Conservation (phyloP, 2,888 invertebrate species). For the Cheilosia vernalis region DNA sequence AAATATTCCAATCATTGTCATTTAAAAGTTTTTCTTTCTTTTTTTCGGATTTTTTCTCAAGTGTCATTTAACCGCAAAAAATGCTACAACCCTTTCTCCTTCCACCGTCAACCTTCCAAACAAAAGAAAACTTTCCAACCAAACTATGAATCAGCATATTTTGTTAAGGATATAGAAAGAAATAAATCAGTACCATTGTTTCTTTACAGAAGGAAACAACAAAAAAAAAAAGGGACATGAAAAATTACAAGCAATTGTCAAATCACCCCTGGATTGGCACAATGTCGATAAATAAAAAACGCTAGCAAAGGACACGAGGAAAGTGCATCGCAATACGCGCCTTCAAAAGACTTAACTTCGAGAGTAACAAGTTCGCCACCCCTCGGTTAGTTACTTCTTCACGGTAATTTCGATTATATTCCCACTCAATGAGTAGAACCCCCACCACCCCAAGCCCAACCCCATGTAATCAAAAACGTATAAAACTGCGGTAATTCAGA, state of each 20-base stretch:
- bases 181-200: slow-evolving; percentile 24
- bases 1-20: too few relatives aligned
- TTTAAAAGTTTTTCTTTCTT: too few relatives aligned
- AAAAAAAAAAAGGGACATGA: slow-evolving; percentile 3
- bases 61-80: too few relatives aligned
- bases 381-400: slow-evolving; percentile 81
- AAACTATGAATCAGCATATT: slow-evolving; percentile 59
- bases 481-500: slow-evolving; percentile 67
- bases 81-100: background rate
- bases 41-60: too few relatives aligned
- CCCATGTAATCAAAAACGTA: slow-evolving; percentile 64
- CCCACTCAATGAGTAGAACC: slow-evolving; percentile 30
- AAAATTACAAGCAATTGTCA: slow-evolving; percentile 61
- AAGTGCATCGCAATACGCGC: slow-evolving; percentile 57
- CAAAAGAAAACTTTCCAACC: slow-evolving; percentile 29
- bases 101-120: background rate
- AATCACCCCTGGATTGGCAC: slow-evolving; percentile 35
- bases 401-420: slow-evolving; percentile 77
- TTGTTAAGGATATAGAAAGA: too few relatives aligned
- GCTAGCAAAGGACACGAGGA: slow-evolving; percentile 21
- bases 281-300: slow-evolving; percentile 62
- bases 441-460: slow-evolving; percentile 13
- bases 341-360: slow-evolving; percentile 60
- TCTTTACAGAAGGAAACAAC: slow-evolving; percentile 9
- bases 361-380: slow-evolving; percentile 77